Evolutionary conservation across 2,797 vertebrate species (phyloP).

Genomic region (Dryobates pubescens): DNA sequence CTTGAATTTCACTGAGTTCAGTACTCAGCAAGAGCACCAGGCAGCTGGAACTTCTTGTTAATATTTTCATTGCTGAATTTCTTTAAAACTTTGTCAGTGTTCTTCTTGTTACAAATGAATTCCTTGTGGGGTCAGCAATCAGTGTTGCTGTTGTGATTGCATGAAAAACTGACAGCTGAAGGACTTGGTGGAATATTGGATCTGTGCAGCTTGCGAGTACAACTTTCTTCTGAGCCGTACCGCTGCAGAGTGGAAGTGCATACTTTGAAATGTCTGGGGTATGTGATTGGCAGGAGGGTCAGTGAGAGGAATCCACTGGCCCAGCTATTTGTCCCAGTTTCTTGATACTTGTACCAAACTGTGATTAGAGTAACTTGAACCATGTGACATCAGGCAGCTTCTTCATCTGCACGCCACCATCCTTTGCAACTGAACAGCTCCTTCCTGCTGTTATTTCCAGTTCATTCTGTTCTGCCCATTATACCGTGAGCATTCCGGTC

Average conservation of each 20-base stretch:
- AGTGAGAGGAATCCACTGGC: neutral
- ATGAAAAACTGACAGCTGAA: neutral
- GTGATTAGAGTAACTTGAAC: neutral
- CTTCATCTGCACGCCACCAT: neutral
- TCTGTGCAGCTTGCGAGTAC: neutral
- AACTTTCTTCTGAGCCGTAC: fast-evolving
- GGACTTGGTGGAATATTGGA: fast-evolving
- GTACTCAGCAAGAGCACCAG: neutral
- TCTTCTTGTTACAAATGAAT: neutral
- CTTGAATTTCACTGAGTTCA: neutral
- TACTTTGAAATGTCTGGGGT: neutral
- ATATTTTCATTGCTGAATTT: neutral
- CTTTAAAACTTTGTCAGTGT: neutral
- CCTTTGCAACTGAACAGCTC: neutral
- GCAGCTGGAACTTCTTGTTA: neutral
- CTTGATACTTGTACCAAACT: neutral
- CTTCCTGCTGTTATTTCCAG: neutral
- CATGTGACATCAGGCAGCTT: neutral
- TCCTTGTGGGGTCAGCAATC: neutral
- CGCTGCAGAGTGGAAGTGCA: neutral
- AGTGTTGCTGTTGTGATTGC: neutral
- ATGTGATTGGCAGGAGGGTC: neutral
- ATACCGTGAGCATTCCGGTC: neutral
- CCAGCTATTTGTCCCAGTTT: neutral
- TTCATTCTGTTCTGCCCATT: neutral